A percentile compares a stretch with the other conserved stretches of the same genome.
These are phyloP conservation scores for Jordanella pulchra DNA, from an alignment of 2,797 vertebrate genomes.

Conservation along the genomic window DNA sequence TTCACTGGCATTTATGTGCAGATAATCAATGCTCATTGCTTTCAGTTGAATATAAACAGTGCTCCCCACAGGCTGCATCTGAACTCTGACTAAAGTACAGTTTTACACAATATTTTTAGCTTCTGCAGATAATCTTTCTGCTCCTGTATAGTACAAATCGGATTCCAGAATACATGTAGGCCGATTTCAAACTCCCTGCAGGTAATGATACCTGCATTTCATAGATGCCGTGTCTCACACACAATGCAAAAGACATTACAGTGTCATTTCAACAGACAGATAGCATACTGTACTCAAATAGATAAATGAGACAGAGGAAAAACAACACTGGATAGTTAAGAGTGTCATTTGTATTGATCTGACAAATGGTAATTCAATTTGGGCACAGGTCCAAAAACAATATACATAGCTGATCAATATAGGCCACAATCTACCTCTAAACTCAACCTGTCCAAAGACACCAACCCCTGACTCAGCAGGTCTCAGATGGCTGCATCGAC, in stretches of 20 bases:
- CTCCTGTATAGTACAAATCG: constrained; percentile 6
- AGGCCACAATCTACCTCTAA: constrained; percentile 20
- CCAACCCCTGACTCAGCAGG: constrained; percentile 23
- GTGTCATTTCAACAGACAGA: not conserved
- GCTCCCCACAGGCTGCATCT: constrained; percentile 18
- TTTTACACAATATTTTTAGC: constrained; percentile 6
- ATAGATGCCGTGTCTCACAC: not conserved
- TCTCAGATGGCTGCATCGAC: constrained; percentile 22
- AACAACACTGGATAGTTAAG: constrained; percentile 14
- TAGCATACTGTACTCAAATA: constrained; percentile 2
- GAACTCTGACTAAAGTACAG: constrained; percentile 12
- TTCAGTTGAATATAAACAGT: constrained; percentile 16
- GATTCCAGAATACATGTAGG: constrained; percentile 3
- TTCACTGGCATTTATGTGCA: constrained; percentile 18
- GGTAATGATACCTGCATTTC: constrained; percentile 2
- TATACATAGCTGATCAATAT: constrained; percentile 12
- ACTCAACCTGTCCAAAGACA: constrained; percentile 21
- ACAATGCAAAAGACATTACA: not conserved
- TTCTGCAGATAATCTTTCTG: constrained; percentile 5
- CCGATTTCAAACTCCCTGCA: constrained; percentile 7
- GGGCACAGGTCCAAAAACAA: constrained; percentile 28
- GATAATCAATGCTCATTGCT: constrained; percentile 11
- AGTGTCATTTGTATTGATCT: constrained; percentile 26
- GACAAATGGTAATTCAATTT: constrained; percentile 28
- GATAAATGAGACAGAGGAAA: not conserved